A percentile compares a stretch with the other conserved stretches of the same genome.
phyloP scores from a whole-genome alignment of 2,888 invertebrate species.

The Acrobasis consociella region DNA sequence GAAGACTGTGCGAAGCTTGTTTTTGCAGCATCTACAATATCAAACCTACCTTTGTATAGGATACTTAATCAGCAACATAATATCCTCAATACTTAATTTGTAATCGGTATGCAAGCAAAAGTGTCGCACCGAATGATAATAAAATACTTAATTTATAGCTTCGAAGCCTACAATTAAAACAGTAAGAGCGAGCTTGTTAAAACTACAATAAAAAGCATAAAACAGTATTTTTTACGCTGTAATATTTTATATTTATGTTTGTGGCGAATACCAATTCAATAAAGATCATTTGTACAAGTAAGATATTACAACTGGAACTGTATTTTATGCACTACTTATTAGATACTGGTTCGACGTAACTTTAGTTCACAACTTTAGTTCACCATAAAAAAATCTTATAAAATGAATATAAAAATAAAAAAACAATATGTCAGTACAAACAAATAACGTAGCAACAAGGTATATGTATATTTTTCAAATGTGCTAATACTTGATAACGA shows the following conservation, averaged over 20 bases:
- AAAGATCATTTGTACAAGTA: too few relatives aligned
- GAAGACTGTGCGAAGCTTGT: neutral
- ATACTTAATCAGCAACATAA: slow-evolving; percentile 12
- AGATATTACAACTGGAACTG: too few relatives aligned
- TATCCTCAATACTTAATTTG: slow-evolving; percentile 46
- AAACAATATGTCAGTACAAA: too few relatives aligned
- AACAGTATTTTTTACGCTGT: neutral
- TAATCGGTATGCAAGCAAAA: slow-evolving; percentile 54
- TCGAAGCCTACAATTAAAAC: slow-evolving; percentile 58
- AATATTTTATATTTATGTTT: neutral
- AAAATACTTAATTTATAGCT: slow-evolving; percentile 61
- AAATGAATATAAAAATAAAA: too few relatives aligned
- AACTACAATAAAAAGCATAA: slow-evolving; percentile 46
- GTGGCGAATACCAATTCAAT: too few relatives aligned
- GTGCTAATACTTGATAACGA: too few relatives aligned
- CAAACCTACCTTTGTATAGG: neutral
- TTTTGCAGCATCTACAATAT: slow-evolving; percentile 10
- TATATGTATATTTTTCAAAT: too few relatives aligned
- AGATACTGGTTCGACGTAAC: too few relatives aligned
- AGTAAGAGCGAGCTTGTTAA: slow-evolving; percentile 57
- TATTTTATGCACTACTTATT: too few relatives aligned
- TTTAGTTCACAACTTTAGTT: too few relatives aligned
- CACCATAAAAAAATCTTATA: too few relatives aligned
- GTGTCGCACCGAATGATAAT: slow-evolving; percentile 69
- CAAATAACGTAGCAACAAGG: too few relatives aligned